Conservation (phyloP, 37 sponge, comb jelly and placozoan species). For the Corticium candelabrum region DNA sequence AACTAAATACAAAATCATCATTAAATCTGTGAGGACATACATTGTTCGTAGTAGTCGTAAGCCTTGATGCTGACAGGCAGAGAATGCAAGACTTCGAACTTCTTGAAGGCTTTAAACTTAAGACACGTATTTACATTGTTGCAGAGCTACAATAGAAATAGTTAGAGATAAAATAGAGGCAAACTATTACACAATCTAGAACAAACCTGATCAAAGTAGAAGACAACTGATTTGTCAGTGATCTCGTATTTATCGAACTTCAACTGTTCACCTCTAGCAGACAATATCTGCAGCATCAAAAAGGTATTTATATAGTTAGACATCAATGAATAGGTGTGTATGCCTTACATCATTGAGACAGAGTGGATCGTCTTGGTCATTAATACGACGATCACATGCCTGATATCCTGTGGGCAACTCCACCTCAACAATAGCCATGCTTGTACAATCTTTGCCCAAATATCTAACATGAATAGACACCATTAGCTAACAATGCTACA, state of each 20-base stretch:
- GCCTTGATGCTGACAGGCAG: neutral
- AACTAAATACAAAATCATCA: neutral
- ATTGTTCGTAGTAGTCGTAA: neutral
- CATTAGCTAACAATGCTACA: neutral
- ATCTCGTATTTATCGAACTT: neutral
- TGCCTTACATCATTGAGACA: neutral
- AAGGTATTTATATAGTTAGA: too few species aligned
- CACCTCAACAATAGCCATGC: neutral
- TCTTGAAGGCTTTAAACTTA: neutral
- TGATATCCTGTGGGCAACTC: neutral
- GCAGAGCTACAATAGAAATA: too few species aligned
- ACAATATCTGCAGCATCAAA: too few species aligned
- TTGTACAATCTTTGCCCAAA: neutral
- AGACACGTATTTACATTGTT: neutral
- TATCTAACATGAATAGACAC: neutral
- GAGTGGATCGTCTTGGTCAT: neutral
- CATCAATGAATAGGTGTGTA: too few species aligned
- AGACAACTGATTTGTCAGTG: neutral
- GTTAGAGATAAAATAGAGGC: too few species aligned
- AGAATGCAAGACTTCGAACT: neutral
- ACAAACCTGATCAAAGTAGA: conserved; percentile 3
- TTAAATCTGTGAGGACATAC: neutral
- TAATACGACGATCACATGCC: neutral
- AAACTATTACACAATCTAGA: too few species aligned
- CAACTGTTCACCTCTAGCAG: too few species aligned